Evolutionary conservation across 92 coral and sea anemone species (phyloP).

Genomic region (Phenganax subtilis): DNA sequence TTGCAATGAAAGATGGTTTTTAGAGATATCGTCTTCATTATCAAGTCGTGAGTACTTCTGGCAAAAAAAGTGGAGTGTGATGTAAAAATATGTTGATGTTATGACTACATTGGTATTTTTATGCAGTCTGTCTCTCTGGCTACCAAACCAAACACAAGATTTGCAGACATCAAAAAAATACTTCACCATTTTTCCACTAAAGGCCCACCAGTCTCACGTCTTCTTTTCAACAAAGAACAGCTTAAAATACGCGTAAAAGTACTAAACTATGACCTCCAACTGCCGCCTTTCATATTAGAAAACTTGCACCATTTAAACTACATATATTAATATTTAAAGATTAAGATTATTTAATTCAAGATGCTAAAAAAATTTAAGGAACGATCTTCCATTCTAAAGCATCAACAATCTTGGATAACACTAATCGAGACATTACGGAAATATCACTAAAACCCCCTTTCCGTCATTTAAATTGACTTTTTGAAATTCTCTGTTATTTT

Average conservation of each 20-base stretch:
- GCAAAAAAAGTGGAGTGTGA: too few relatives aligned
- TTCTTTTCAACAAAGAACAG: not conserved
- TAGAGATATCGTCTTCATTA: too few relatives aligned
- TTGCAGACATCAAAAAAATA: not conserved
- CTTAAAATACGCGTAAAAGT: not conserved
- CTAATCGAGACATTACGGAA: too few relatives aligned
- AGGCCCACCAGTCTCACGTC: too few relatives aligned
- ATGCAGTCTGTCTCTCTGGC: not conserved
- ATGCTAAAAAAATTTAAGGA: not conserved
- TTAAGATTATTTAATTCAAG: not conserved
- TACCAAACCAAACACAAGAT: not conserved
- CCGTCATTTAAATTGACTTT: too few relatives aligned
- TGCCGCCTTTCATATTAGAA: not conserved
- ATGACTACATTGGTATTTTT: not conserved
- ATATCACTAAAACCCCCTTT: too few relatives aligned
- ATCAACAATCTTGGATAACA: too few relatives aligned
- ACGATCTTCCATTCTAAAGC: too few relatives aligned
- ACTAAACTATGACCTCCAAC: not conserved
- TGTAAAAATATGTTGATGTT: not conserved
- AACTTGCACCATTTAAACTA: not conserved
- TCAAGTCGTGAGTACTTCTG: too few relatives aligned
- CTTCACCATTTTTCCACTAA: not conserved
- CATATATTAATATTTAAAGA: not conserved
- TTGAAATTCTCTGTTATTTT: not conserved
- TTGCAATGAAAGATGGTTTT: too few relatives aligned